phyloP scores from a whole-genome alignment of 2,113 vertebrate genomes.

The Pelobates fuscus region DNA sequence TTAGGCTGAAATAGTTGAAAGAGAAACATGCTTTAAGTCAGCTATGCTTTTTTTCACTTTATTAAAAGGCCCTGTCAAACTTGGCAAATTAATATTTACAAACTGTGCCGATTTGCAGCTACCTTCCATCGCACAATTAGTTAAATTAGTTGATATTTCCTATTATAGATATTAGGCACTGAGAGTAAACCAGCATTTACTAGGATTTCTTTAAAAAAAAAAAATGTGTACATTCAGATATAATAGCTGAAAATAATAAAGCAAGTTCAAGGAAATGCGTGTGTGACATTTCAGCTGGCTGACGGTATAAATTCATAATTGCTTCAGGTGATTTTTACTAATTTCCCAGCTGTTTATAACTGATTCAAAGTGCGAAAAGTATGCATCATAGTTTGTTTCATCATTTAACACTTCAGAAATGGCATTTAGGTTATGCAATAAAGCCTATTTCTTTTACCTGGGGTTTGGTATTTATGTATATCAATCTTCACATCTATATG shows the following conservation, averaged over 20 bases:
- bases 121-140: background rate
- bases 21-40: too few species aligned
- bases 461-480: background rate
- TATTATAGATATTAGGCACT: background rate
- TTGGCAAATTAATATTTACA: background rate
- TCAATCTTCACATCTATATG: too few species aligned
- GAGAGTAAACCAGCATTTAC: background rate
- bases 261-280: background rate
- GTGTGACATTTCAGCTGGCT: slow-evolving; percentile 40
- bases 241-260: background rate
- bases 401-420: slow-evolving; percentile 10
- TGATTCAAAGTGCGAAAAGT: slow-evolving; percentile 28
- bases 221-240: background rate
- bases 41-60: too few species aligned
- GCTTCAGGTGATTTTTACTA: slow-evolving; percentile 40
- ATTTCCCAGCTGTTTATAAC: slow-evolving; percentile 42
- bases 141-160: background rate
- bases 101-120: background rate
- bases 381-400: slow-evolving; percentile 7
- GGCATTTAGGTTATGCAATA: background rate
- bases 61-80: too few species aligned
- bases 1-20: too few species aligned
- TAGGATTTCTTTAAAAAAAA: background rate
- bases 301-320: slow-evolving; percentile 33
- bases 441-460: background rate